Evolutionary conservation across 2,113 vertebrate genomes (phyloP), one percentile per base, ranked within the genome.

Genomic region (Antigone vipio): DNA sequence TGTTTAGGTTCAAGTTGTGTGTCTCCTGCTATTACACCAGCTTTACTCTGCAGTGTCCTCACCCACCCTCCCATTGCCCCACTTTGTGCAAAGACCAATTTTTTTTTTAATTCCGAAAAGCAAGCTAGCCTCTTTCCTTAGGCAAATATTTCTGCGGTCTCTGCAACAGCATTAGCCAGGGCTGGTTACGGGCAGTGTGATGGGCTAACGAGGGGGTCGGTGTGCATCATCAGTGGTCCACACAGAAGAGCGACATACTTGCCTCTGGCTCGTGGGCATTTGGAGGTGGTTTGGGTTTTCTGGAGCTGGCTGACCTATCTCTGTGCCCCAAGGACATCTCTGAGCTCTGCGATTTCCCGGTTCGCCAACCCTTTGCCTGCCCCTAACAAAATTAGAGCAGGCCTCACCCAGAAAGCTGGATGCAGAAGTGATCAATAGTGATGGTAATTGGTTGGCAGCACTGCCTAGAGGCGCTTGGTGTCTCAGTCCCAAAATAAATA

Each of bases 371-470:
- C 68, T 91, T 91, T 84, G 40, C 64, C 56, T 13, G 42, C 20
- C 64, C 53, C 38, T 56, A 5, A n/a, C 35, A 50, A 81, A 92
- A 59, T 27, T 34, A 76, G 73, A 52, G 68, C 76, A 62, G 68
- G 53, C 52, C 83, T 81, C 85, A 76, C 85, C 91, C 68, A 47
- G 86, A 84, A 87, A 64, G 29, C 34, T 76, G 77, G 50, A 63
- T 66, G 76, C 71, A 60, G 63, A 58, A 78, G 66, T 30, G 81
- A 90, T 95, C 84, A 22, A 74, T 69, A 44, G 87, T 55, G 52
- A 50, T 66, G 76, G 81, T 20, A 49, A 44, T 14, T 45, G 35
- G 68, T 75, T 10, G 15, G 38, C 35, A 78, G 69, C 29, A 5
- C 68, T 88, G 27, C 60, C 53, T 59, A 40, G 58, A 35, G 47